Base-by-base conservation (phyloP, 2,888 invertebrate species). In the Sepioteuthis lessoniana region DNA sequence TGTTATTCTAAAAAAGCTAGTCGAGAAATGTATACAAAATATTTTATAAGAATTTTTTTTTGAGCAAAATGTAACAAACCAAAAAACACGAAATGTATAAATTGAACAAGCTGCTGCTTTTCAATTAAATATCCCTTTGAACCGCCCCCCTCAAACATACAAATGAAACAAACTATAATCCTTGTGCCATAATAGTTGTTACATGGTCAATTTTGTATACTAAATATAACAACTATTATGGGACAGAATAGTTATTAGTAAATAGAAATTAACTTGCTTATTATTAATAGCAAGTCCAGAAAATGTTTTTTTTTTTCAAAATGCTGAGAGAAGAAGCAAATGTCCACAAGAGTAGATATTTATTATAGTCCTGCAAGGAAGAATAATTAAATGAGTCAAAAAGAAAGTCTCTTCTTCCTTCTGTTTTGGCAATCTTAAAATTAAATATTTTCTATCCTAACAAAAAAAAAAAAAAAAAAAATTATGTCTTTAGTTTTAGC, bases 101-200 rank as follows among this genome's bases (percentile, higher is more conserved):
- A n/a, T 31, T 92, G 92, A 92, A 92, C n/a, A 46, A 92, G 31
- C 92, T 92, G 13, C 92, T 92, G 46, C 46, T 92, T n/a, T 92
- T 92, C 47, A 38, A 42, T 37, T 16, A 47, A 42, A 92, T 31
- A 47, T 31, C 16, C 91, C 25, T 38, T 90, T 38, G 7, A 90
- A 90, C 37, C 25, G 37, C 28, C 37, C 37, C 21, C n/a, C n/a
- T 37, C 37, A 90, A 90, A 90, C 38, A 90, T 28, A 37, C 31
- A 42, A 37, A 8, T 7, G 31, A 91, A 91, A 31, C 37, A 38
- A 19, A 91, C 38, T 91, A 91, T 1, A 5, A 42, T 42, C 42
- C 3, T 7, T 42, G 42, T 5, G 4, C 42, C 42, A 42, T 42
- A 42, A 42, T 42, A 42, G 42, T 7, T 42, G 42, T 42, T 42